Evolutionary conservation across 2,113 vertebrate genomes (phyloP).

Genomic region (Thunnus thynnus): DNA sequence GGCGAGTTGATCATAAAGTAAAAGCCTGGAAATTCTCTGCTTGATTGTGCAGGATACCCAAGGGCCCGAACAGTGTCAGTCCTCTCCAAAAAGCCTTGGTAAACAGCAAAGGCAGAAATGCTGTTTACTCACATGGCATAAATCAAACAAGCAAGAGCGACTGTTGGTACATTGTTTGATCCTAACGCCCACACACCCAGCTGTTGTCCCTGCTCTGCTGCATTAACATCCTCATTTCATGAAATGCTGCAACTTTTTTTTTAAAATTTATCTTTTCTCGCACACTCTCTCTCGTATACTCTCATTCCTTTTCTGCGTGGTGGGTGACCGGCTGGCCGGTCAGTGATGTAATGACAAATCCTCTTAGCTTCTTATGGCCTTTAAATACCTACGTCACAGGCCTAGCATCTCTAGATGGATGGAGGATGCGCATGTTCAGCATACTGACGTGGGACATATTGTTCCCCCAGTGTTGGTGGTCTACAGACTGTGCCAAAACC

Average conservation of each 20-base stretch:
- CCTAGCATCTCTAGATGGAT: conserved; percentile 23
- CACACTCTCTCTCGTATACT: neutral
- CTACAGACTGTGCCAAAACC: neutral
- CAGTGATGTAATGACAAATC: conserved; percentile 85
- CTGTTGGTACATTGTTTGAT: conserved; percentile 36
- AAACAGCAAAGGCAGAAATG: neutral
- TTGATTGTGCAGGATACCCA: neutral
- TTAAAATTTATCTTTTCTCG: conserved; percentile 2
- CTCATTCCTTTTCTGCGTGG: conserved; percentile 26
- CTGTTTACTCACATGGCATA: conserved; percentile 35
- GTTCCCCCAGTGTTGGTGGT: neutral
- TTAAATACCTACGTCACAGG: conserved; percentile 82
- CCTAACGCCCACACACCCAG: conserved; percentile 62
- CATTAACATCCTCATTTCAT: conserved; percentile 40
- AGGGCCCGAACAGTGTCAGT: conserved; percentile 1
- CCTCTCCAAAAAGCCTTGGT: neutral
- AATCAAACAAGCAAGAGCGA: conserved; percentile 38
- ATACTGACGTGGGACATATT: neutral
- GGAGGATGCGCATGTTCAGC: conserved; percentile 5
- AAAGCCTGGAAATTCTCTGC: neutral
- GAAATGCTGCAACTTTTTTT: conserved; percentile 12
- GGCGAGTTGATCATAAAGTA: neutral
- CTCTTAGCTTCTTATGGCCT: conserved; percentile 86
- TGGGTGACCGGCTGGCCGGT: conserved; percentile 29
- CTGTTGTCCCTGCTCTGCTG: conserved; percentile 48